Base-by-base conservation (phyloP, 2,888 invertebrate genomes). In the Lamellibrachia satsuma region DNA sequence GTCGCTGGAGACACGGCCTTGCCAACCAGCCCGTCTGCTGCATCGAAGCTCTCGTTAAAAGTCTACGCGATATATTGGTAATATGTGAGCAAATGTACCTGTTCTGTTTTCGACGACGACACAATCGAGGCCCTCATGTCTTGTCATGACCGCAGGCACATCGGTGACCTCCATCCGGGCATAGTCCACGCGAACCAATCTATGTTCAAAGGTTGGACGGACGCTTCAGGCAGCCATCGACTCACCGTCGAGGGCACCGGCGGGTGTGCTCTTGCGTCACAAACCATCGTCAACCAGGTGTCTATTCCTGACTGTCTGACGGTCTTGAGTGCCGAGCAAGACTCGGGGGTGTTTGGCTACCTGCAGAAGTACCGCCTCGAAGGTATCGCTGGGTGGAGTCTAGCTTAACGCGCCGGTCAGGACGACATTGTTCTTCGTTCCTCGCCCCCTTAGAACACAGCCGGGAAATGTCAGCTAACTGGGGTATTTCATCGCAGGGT, bases 1-100 rank as follows among this genome's bases (percentile, higher is more conserved):
- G 75, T 15, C 15, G 75, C 22, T 75, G 75, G 15, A 15, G 22
- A 75, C 0, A 75, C 75, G 75, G 75, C 22, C 22, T 22, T 75
- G 75, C 22, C 75, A 22, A 75, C 75, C 75, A 75, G 75, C 75
- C 75, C 75, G 75, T 75, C 75, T 75, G 75, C 75, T 75, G 75
- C 75, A 75, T 75, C 75, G 22, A 75, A n/a, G 75, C 75, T 75
- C 75, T 75, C 75, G 22, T 75, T 15, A 11, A 6, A 3, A 22
- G 15, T 75, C 75, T 75, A 22, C 22, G n/a, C 75, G 22, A 75
- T 22, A 4, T n/a, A n/a, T 3, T 75, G 22, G 6, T 22, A 6
- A 75, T 22, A 22, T 75, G 75, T n/a, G 15, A 75, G 22, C 15
- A 22, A 11, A 11, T 75, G 11, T 22, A 22, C 2, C 15, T 75